Evolutionary conservation across 2,888 invertebrate genomes (phyloP), one percentile per base, ranked within the genome.

Genomic region (Aphodius granarius): DNA sequence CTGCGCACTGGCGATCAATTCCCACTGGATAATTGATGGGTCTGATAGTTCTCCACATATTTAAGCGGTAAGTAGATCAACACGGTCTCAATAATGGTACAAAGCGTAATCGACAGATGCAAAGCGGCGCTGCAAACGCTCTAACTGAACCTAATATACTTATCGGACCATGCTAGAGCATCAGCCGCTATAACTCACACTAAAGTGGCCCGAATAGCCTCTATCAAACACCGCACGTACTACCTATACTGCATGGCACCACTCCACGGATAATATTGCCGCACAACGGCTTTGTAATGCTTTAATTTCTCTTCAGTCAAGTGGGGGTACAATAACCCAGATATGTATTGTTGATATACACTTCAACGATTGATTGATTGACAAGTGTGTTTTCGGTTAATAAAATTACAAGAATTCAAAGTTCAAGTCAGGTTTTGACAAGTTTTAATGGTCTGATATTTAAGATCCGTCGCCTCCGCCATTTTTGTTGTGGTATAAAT

Each of bases 141-240:
- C 43, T 6, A 43, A 43, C 6, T 43, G 43, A 5, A 19, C 62
- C 43, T 72, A 72, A 72, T 72, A 72, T 17, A 72, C 72, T 72
- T 72, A 72, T 72, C 63, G 72, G 63, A 72, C 63, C 19, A 19
- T 20, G 43, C 17, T 43, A 43, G 63, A 21, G 18, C 62, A 23
- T 43, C 63, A 63, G 62, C 21, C 62, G 62, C 23, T 72, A 72
- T 72, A 72, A 72, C 17, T 72, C 43, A 63, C 72, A 72, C 43
- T 63, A 43, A 63, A 72, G 72, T 72, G 72, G 62, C 43, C 43
- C 43, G 43, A 43, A 72, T 43, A 17, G 72, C 66, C 17, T n/a
- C 9, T 13, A 43, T 43, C 43, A 43, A 43, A 0, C 43, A 43
- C 43, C 43, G 6, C 6, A 2, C 1, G 43, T 13, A 9, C 1